Percentiles rank a stretch among this genome's conserved stretches.
Evolutionary conservation across 2,888 invertebrate genomes (phyloP).

Genomic region (Andrena bicolor): DNA sequence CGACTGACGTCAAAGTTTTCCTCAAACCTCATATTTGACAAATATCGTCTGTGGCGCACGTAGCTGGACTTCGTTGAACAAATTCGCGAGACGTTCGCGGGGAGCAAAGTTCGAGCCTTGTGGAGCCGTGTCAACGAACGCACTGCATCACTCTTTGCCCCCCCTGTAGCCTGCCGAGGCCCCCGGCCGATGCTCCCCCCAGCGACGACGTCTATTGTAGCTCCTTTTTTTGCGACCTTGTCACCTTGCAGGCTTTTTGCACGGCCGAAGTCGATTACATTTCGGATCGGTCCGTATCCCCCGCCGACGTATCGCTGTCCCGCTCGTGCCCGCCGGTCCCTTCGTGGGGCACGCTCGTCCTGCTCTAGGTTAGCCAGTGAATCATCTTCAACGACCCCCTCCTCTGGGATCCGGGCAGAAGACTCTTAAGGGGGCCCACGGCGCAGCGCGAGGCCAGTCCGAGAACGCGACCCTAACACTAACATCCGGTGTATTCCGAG

Average conservation of each 20-base stretch:
- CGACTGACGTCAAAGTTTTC: neutral
- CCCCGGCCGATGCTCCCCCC: neutral
- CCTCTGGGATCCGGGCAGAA: slow-evolving; percentile 80
- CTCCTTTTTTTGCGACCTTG: slow-evolving; percentile 46
- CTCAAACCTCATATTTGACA: neutral
- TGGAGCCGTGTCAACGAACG: slow-evolving; percentile 63
- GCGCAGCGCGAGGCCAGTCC: slow-evolving; percentile 83
- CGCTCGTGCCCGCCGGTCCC: slow-evolving; percentile 49
- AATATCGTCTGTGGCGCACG: neutral
- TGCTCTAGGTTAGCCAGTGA: slow-evolving; percentile 77
- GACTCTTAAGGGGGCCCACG: slow-evolving; percentile 84
- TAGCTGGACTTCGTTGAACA: neutral
- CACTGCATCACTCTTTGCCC: slow-evolving; percentile 26
- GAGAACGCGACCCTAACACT: slow-evolving; percentile 84
- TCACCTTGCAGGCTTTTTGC: slow-evolving; percentile 58
- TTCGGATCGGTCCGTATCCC: slow-evolving; percentile 58
- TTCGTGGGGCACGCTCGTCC: slow-evolving; percentile 64
- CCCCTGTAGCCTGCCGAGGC: neutral
- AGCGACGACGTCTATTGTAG: slow-evolving; percentile 21
- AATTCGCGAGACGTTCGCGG: neutral
- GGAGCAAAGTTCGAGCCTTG: slow-evolving; percentile 24
- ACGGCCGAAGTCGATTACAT: slow-evolving; percentile 58
- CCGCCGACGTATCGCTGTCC: slow-evolving; percentile 34
- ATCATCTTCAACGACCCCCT: slow-evolving; percentile 82
- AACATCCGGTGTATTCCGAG: slow-evolving; percentile 82